These are phyloP conservation scores for Drosophila suboccidentalis DNA, from an alignment of 2,888 invertebrate genomes.

Conservation along the genomic window DNA sequence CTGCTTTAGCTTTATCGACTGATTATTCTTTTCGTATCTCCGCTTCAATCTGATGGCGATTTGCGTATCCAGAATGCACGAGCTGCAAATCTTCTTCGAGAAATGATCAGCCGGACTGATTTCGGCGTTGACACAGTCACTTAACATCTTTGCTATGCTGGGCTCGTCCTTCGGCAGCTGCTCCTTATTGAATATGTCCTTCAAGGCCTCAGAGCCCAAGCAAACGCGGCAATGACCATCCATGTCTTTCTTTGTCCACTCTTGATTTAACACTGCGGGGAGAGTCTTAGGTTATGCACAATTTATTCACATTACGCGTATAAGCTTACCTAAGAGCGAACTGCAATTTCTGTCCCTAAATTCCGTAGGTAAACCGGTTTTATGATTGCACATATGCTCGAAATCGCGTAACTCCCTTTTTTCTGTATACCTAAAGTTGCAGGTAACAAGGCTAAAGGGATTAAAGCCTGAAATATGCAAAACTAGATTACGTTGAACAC, in stretches of 20 bases:
- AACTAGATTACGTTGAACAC: not conserved
- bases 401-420: not conserved
- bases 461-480: not conserved
- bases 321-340: not conserved
- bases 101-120: not conserved
- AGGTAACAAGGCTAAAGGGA: slow-evolving; percentile 1
- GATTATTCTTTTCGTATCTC: slow-evolving; percentile 2
- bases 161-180: slow-evolving; percentile 3
- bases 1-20: not conserved
- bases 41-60: not conserved
- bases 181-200: slow-evolving; percentile 1
- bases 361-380: not conserved
- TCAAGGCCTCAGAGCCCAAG: not conserved
- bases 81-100: not conserved
- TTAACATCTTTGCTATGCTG: not conserved
- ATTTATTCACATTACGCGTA: not conserved
- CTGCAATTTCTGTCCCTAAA: not conserved
- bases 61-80: slow-evolving; percentile 2
- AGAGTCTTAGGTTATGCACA: not conserved
- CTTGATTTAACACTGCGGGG: not conserved
- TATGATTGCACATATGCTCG: not conserved
- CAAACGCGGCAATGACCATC: not conserved
- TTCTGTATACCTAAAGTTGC: not conserved
- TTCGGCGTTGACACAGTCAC: not conserved
- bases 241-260: slow-evolving; percentile 2